phyloP scores from a whole-genome alignment of 2,797 vertebrate genomes.

The Balearica regulorum region DNA sequence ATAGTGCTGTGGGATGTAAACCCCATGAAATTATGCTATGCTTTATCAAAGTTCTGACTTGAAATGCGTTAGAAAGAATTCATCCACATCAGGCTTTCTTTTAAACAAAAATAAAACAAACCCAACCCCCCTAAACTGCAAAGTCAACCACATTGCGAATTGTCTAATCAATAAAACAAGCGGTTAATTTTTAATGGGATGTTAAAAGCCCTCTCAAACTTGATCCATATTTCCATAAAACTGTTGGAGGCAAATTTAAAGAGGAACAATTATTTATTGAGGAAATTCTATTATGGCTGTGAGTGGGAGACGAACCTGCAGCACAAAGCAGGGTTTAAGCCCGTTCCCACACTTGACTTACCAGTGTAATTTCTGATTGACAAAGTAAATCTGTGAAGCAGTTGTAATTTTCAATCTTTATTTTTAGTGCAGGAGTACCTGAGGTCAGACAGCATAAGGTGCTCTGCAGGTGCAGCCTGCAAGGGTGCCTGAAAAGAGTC shows the following conservation, averaged over 20 bases:
- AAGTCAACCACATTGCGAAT: slow-evolving; percentile 18
- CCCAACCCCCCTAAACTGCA: background rate
- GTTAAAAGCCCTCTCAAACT: slow-evolving; percentile 63
- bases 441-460: background rate
- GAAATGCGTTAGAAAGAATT: background rate
- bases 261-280: slow-evolving; percentile 30
- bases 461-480: background rate
- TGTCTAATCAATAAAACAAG: slow-evolving; percentile 54
- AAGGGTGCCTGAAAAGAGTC: background rate
- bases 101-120: background rate
- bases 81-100: background rate
- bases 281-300: background rate
- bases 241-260: slow-evolving; percentile 30
- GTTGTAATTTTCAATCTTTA: background rate
- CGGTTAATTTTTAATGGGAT: slow-evolving; percentile 65
- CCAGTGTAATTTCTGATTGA: background rate
- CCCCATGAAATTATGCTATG: background rate
- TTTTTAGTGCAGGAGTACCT: background rate
- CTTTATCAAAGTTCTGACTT: background rate
- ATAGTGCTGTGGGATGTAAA: background rate
- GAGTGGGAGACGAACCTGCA: background rate
- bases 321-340: background rate
- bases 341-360: background rate
- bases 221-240: slow-evolving; percentile 64
- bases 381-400: background rate